Evolutionary conservation across 30 jellyfish, hydroid and myxozoan genomes (phyloP).

Genomic region (Aurelia sp.): DNA sequence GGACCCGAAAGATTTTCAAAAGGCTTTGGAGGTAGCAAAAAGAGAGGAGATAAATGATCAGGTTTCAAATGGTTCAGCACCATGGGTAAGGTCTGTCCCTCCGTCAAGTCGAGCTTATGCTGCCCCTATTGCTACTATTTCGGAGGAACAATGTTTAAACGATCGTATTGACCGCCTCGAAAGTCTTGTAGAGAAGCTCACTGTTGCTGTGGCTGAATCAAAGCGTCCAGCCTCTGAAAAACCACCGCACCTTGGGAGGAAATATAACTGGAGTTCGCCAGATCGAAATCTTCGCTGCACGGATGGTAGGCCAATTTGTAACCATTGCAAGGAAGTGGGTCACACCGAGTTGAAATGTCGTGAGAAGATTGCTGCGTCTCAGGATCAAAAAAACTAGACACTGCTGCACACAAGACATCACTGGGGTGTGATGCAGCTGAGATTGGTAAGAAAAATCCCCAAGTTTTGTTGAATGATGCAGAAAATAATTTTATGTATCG

Average conservation of each 20-base stretch:
- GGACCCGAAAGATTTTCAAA: constrained; percentile 1
- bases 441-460: constrained; percentile 20
- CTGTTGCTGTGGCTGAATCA: too few species aligned
- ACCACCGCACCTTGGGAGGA: background rate
- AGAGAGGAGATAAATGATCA: too few species aligned
- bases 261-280: background rate
- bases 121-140: too few species aligned
- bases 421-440: constrained; percentile 52
- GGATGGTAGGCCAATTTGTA: constrained; percentile 41
- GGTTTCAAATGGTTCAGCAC: too few species aligned
- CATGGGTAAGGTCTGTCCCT: too few species aligned
- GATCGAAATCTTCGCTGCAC: constrained; percentile 19
- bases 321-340: constrained; percentile 10
- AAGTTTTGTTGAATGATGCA: background rate
- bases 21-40: too few species aligned
- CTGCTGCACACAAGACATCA: constrained; percentile 27
- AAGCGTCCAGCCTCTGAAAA: too few species aligned
- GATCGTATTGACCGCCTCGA: too few species aligned
- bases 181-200: too few species aligned
- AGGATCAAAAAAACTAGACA: constrained; percentile 25
- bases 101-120: too few species aligned
- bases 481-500: constrained; percentile 7
- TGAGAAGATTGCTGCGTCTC: background rate
- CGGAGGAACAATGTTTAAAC: too few species aligned
- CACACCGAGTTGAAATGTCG: constrained; percentile 3